A percentile compares a stretch with the other conserved stretches of the same genome.
phyloP scores from a whole-genome alignment of 1,140 invertebrate species.

The Halesus radiatus region DNA sequence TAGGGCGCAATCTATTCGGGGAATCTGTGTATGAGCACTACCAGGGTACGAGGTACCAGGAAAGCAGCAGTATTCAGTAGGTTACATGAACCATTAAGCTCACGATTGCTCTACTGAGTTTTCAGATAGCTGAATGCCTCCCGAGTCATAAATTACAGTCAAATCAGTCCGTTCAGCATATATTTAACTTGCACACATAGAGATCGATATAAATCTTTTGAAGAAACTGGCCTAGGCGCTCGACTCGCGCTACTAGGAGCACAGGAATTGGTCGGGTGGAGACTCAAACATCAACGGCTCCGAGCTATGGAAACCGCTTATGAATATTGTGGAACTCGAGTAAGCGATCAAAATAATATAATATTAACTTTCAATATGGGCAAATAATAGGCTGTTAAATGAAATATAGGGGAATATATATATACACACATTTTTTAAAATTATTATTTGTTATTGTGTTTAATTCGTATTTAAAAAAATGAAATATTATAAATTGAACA shows the following conservation, averaged over 20 bases:
- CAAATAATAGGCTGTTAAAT: too few species aligned
- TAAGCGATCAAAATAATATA: neutral
- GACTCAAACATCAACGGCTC: neutral
- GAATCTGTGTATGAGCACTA: too few species aligned
- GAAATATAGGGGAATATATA: too few species aligned
- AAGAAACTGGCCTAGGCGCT: slow-evolving; percentile 10
- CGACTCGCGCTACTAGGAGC: neutral
- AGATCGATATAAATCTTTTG: slow-evolving; percentile 25
- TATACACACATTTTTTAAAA: too few species aligned
- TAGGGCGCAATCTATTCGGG: too few species aligned
- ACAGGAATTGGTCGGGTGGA: neutral
- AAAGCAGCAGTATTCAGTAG: slow-evolving; percentile 9
- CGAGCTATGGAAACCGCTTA: slow-evolving; percentile 15
- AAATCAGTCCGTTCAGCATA: slow-evolving; percentile 11
- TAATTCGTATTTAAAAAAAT: too few species aligned
- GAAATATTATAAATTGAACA: too few species aligned
- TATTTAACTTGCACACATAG: slow-evolving; percentile 16
- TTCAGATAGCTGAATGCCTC: neutral
- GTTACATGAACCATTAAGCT: neutral
- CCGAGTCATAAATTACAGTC: slow-evolving; percentile 23
- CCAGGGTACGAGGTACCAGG: too few species aligned
- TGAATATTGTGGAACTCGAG: slow-evolving; percentile 18
- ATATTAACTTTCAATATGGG: too few species aligned
- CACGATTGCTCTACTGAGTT: slow-evolving; percentile 20
- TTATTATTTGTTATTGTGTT: too few species aligned